A percentile compares a stretch with the other conserved stretches of the same genome.
Evolutionary conservation across 2,113 vertebrate genomes (phyloP).

Genomic region (Gopherus flavomarginatus): DNA sequence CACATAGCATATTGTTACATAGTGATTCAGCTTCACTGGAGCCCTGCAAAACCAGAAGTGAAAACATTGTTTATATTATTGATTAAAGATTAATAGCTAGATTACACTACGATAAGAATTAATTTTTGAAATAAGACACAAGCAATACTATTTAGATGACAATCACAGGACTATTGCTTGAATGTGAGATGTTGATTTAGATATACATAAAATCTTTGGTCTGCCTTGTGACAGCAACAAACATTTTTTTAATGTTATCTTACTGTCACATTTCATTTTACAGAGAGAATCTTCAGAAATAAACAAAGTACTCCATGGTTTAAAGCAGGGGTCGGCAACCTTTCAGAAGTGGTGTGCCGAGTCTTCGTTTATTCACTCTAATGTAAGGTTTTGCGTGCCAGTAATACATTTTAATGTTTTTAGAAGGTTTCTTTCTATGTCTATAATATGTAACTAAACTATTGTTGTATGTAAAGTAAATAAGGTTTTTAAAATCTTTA

Average conservation of each 20-base stretch:
- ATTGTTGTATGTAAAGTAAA: no score
- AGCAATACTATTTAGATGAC: not conserved
- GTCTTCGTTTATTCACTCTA: no score
- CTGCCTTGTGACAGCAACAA: fast-evolving
- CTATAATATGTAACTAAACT: no score
- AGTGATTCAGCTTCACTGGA: not conserved
- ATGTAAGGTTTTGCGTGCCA: no score
- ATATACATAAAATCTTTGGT: not conserved
- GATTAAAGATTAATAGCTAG: not conserved
- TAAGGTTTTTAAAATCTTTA: no score
- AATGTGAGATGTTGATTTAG: not conserved
- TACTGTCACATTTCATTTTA: not conserved
- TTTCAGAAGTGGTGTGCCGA: no score
- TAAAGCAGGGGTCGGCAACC: not conserved
- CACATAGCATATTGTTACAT: not conserved
- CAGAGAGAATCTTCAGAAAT: not conserved
- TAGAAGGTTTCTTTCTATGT: no score
- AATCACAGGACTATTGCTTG: not conserved
- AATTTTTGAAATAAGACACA: not conserved
- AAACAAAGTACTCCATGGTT: not conserved
- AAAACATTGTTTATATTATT: not conserved
- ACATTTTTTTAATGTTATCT: not conserved
- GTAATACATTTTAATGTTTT: no score
- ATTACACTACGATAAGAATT: not conserved
- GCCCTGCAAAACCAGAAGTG: not conserved